Base-by-base conservation (phyloP, 23 tunicate genomes). In the Ciona savignyi region DNA sequence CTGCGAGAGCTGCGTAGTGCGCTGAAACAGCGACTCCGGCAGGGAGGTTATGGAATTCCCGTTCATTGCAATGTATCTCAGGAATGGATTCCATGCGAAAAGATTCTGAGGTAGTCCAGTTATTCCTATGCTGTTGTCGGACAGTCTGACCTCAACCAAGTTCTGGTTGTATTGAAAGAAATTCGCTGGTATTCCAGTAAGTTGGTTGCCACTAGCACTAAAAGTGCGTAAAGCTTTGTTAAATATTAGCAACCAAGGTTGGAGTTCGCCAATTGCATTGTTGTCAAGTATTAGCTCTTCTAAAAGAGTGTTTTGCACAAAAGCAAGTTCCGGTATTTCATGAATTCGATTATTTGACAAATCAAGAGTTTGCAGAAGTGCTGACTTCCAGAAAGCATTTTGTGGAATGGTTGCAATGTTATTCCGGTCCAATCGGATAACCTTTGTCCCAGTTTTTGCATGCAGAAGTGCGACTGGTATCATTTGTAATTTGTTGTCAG, bases 311-410 rank as follows among this genome's bases (percentile, higher is more conserved):
- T 83, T 89, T 29, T 77, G 27, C 2, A 27, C 19, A 72, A 89
- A 89, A 20, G 72, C 51, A 11, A 20, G 33, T 1, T 32, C 65
- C 9, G 74, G 51, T 0, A 89, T 62, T 25, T 66, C 24, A 20
- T 49, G 32, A 11, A 89, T 29, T 83, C 88, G 60, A 75, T 89
- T 89, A 71, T 89, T 25, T 21, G 96, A 89, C 0, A 89, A 51
- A 66, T 89, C 89, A 0, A 89, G 33, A 24, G 61, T 29, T 6
- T 23, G 22, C 30, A 89, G 68, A 6, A 42, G 56, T 15, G 9
- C 11, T 42, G 56, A 42, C 15, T 15, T 42, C 56, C 56, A 42
- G 15, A 42, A 42, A 6, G 56, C 56, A 42, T 42, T 42, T 6
- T 42, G 56, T 42, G 56, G 56, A 6, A 42, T 42, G 9, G 56